A percentile compares a stretch with the other conserved stretches of the same genome.
Evolutionary conservation across 2,113 vertebrate genomes (phyloP).

Genomic region (Chaetura pelagica): DNA sequence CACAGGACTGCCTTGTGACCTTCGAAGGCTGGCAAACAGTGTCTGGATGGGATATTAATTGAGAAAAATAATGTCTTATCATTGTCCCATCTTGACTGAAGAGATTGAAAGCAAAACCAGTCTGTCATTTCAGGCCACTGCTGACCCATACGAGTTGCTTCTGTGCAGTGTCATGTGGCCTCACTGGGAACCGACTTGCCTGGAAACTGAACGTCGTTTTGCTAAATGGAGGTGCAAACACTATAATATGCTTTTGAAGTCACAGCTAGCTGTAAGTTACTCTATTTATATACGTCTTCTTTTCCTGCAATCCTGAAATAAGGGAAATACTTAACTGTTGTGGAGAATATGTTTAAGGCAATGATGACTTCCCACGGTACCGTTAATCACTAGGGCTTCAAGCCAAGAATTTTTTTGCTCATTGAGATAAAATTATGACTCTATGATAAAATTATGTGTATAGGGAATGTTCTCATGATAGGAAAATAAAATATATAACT

Average conservation of each 20-base stretch:
- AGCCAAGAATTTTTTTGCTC: slow-evolving; percentile 28
- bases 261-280: slow-evolving; percentile 28
- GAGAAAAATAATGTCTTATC: slow-evolving; percentile 76
- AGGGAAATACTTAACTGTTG: slow-evolving; percentile 67
- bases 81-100: slow-evolving; percentile 69
- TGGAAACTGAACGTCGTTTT: slow-evolving; percentile 14
- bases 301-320: slow-evolving; percentile 67
- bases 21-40: slow-evolving; percentile 68
- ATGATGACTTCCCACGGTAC: slow-evolving; percentile 45
- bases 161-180: slow-evolving; percentile 36
- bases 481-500: neutral
- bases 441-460: neutral
- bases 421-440: neutral
- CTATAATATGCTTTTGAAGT: slow-evolving; percentile 22
- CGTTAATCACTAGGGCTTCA: slow-evolving; percentile 53
- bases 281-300: slow-evolving; percentile 49
- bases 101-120: slow-evolving; percentile 18
- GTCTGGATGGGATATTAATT: slow-evolving; percentile 74
- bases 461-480: neutral
- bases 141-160: neutral
- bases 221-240: neutral
- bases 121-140: slow-evolving; percentile 7
- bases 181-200: neutral
- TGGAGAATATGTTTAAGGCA: slow-evolving; percentile 47
- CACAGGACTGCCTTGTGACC: slow-evolving; percentile 59